phyloP scores from a whole-genome alignment of 2,797 vertebrate species.

The Acomys russatus region DNA sequence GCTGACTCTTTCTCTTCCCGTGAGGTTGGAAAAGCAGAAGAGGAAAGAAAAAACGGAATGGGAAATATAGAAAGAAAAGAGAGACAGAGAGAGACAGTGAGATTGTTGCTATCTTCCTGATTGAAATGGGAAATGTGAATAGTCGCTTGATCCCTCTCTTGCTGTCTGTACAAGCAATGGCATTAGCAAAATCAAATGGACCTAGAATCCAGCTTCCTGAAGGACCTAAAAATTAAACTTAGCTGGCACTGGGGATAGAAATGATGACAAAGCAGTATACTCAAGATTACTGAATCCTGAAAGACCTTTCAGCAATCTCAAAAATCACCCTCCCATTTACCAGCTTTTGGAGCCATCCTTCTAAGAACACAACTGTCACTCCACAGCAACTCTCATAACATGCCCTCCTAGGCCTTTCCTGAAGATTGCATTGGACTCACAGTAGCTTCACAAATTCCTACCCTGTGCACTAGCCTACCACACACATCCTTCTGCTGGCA shows the following conservation, averaged over 20 bases:
- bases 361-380: conserved; percentile 23
- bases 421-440: background rate
- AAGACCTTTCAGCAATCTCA: background rate
- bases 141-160: conserved; percentile 53
- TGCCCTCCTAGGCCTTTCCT: background rate
- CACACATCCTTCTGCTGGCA: background rate
- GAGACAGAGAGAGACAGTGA: conserved; percentile 7
- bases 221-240: background rate
- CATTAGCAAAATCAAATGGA: background rate
- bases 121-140: conserved; percentile 44
- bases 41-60: background rate
- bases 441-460: background rate
- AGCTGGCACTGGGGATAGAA: background rate
- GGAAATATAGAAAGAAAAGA: conserved; percentile 8
- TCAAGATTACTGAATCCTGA: background rate
- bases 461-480: background rate
- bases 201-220: background rate
- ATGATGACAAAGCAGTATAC: background rate
- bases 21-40: conserved; percentile 66
- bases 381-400: background rate
- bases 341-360: conserved; percentile 21
- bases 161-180: conserved; percentile 45
- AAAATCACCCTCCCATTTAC: background rate
- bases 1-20: background rate
- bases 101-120: conserved; percentile 5